Conservation (phyloP, 1,140 invertebrate species). For the Diorhabda carinulata region DNA sequence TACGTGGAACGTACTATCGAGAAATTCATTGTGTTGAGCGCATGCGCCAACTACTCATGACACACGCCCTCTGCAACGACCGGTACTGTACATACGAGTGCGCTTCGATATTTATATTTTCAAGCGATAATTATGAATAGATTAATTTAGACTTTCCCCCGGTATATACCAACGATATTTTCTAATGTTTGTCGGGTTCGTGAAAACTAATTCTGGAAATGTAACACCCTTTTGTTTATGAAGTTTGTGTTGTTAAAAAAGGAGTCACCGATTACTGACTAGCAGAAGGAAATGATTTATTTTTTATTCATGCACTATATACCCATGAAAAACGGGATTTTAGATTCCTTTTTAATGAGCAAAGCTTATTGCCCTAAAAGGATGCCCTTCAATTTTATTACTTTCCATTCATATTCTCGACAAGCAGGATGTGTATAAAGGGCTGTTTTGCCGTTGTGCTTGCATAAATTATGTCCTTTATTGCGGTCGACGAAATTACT, state of each 20-base stretch:
- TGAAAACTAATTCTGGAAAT: background rate
- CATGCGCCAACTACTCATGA: no score
- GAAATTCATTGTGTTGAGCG: no score
- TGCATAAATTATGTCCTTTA: background rate
- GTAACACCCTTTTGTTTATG: slow-evolving; percentile 2
- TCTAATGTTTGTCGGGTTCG: background rate
- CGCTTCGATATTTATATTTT: no score
- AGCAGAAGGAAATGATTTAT: slow-evolving; percentile 20
- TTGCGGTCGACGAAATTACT: background rate
- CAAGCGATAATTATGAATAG: no score
- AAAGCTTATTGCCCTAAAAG: slow-evolving; percentile 3
- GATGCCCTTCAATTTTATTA: slow-evolving; percentile 8
- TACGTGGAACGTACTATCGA: no score
- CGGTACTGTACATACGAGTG: no score
- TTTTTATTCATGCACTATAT: slow-evolving; percentile 29
- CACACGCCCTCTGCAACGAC: no score
- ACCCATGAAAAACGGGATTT: background rate
- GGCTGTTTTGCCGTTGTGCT: background rate
- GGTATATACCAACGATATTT: background rate
- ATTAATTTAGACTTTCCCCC: background rate
- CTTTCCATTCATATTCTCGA: background rate
- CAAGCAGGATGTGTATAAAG: background rate
- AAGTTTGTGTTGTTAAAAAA: background rate
- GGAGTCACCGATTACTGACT: background rate
- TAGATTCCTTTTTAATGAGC: slow-evolving; percentile 2